Base-by-base conservation (phyloP, 2,113 vertebrate genomes). In the Myrmecobius fasciatus region DNA sequence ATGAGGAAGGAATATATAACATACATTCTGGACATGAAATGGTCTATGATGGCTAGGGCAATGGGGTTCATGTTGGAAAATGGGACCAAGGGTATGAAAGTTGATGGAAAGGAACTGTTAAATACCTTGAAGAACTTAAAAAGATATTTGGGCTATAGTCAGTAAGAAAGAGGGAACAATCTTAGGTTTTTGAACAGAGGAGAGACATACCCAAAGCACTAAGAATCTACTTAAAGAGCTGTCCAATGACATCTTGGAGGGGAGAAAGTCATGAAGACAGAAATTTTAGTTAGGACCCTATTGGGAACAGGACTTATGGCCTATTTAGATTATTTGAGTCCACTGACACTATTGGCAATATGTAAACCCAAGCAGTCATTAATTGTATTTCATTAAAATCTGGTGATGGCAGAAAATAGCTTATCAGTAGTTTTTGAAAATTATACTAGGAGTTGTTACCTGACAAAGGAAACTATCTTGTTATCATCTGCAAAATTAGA, bases 371-470 rank as follows among this genome's bases (percentile, higher is more conserved):
- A 83, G n/a, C 20, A 83, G 20, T 83, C 22, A 24, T 83, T 83
- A 43, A 83, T 83, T 83, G 6, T 43, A 83, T 83, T 83, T 43
- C 20, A 83, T 83, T 83, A 83, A 83, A 83, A 83, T 11, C 20
- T 49, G 11, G 10, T 25, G 14, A 12, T 60, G 43, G 28, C n/a
- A 75, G 94, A 91, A 24, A 83, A 25, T 60, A 94, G 54, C 49
- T 52, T 51, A 83, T 47, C 75, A 47, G 89, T 2, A 11, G 47
- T 52, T 88, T 94, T 90, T 75, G 31, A 89, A 26, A 24, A 47
- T 75, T 22, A 91, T 89, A 96, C 52, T 94, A 93, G 90, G 93
- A 94, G 8, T 22, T 97, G 26, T 93, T 47, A n/a, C 25, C 91
- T 89, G 93, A 3, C 17, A 28, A 96, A 10, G 92, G 43, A 36